Conservation (phyloP, 2,888 invertebrate species). For the Spilarctia lutea region DNA sequence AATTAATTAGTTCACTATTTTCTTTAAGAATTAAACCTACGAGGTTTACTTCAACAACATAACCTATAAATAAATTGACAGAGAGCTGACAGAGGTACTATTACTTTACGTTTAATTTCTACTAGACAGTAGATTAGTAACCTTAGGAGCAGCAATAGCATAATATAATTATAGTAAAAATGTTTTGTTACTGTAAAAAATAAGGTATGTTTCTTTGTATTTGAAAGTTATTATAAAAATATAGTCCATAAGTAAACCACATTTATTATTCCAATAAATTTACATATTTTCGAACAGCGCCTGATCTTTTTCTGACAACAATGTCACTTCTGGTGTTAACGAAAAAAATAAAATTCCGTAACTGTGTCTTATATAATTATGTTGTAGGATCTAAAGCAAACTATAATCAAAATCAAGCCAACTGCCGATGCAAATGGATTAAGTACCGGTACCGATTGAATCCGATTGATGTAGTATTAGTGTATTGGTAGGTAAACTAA, state of each 20-base stretch:
- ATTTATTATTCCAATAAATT: background rate
- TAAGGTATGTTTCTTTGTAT: background rate
- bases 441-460: too few species aligned
- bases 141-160: too few species aligned
- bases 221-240: background rate
- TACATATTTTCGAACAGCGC: background rate
- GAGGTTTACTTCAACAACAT: conserved; percentile 11
- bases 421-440: too few species aligned
- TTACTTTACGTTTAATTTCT: conserved; percentile 3
- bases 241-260: too few species aligned
- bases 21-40: background rate
- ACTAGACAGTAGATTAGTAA: background rate
- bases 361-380: background rate
- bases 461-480: too few species aligned
- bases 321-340: background rate
- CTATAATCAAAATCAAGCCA: too few species aligned
- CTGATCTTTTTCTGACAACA: background rate
- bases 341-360: background rate
- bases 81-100: background rate
- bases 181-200: too few species aligned
- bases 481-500: too few species aligned
- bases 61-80: conserved; percentile 12
- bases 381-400: background rate
- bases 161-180: too few species aligned
- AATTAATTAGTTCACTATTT: background rate